A percentile compares a stretch with the other conserved stretches of the same genome.
Evolutionary conservation across 2,888 invertebrate genomes (phyloP).

Genomic region (Alviniconcha strummeri): DNA sequence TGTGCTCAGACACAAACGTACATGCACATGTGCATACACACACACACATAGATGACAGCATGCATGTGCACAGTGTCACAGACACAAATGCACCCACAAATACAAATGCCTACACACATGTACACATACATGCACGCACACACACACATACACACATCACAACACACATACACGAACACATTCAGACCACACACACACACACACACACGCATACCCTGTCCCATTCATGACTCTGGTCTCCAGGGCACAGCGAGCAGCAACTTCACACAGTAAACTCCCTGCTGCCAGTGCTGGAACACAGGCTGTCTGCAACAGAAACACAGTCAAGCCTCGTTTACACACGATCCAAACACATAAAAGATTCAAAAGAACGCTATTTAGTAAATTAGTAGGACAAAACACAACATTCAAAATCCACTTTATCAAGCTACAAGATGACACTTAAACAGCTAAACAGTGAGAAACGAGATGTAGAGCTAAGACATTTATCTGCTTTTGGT

Average conservation of each 20-base stretch:
- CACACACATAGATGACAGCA: not conserved
- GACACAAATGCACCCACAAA: not conserved
- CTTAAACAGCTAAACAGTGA: too few relatives aligned
- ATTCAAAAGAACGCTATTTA: too few relatives aligned
- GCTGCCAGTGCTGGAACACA: conserved; percentile 15
- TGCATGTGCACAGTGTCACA: not conserved
- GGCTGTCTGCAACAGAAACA: not conserved
- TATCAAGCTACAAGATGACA: too few relatives aligned
- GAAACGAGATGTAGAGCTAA: too few relatives aligned
- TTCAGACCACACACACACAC: too few relatives aligned
- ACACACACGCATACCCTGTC: not conserved
- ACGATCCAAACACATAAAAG: too few relatives aligned
- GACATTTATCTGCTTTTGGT: too few relatives aligned
- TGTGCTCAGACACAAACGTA: too few relatives aligned
- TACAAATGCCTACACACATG: not conserved
- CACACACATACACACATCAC: too few relatives aligned
- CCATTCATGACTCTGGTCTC: not conserved
- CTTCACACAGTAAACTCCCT: conserved; percentile 17
- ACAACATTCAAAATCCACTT: too few relatives aligned
- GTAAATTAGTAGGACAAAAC: too few relatives aligned
- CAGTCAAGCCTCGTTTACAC: not conserved
- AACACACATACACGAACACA: not conserved
- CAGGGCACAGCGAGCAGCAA: conserved; percentile 10
- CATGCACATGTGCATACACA: not conserved
- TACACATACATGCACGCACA: not conserved